Base-by-base conservation (phyloP, 2,113 vertebrate species). In the Vimba vimba region DNA sequence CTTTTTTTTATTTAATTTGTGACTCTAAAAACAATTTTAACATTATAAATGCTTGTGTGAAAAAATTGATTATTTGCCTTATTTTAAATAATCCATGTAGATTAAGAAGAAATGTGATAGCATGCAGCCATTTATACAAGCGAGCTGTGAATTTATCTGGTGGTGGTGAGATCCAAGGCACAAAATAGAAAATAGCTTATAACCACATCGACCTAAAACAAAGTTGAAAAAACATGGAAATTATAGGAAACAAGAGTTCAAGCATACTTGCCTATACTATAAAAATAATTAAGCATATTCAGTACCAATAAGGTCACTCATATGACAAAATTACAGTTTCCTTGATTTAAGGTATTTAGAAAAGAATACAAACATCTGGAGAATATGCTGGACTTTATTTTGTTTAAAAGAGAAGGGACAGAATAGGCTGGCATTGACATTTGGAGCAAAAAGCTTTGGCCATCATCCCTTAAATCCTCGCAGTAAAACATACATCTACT, bases 371-470 rank as follows among this genome's bases (percentile, higher is more conserved):
- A 27, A 77, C 11, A 69, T 74, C 33, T 77, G 78, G 81, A 86
- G 80, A 89, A 86, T 85, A 66, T 83, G 90, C 83, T 92, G 83
- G 85, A 88, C 77, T 91, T 94, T 92, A 80, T 85, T 87, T 87
- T 45, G 59, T 85, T 90, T 88, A 55, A 77, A 79, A 86, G 75
- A 82, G 84, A 85, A 86, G 21, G 85, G 84, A 78, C 11, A 33
- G 64, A 21, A 69, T 85, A 84, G 57, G 45, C 87, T 90, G 88
- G 89, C 89, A 87, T 83, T 74, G 50, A 86, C 87, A 90, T 81
- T 82, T 62, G 89, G 82, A 91, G 62, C 79, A 86, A 73, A 86
- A 86, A 39, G 85, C 82, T 84, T 79, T 88, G 73, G 84, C 33
- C 27, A 52, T 74, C 71, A 64, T 81, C 73, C 60, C 75, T 68